Evolutionary conservation across 2,888 invertebrate genomes (phyloP).

Genomic region (Hymenopus coronatus): DNA sequence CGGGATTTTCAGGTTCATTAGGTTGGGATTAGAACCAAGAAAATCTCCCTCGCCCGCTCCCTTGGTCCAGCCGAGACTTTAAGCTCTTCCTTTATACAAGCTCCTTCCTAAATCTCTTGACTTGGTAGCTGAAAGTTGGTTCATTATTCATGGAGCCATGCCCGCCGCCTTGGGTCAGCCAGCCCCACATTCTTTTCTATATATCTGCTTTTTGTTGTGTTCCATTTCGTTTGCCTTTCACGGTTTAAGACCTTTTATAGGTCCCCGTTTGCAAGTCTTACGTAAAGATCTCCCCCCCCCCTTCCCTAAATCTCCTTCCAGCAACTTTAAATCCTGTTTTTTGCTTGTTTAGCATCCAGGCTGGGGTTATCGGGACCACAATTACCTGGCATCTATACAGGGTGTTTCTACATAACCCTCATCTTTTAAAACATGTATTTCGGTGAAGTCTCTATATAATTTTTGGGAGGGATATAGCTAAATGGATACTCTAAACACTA

Average conservation of each 20-base stretch:
- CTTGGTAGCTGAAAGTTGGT: conserved; percentile 28
- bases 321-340: too few species aligned
- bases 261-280: not conserved
- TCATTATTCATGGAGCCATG: conserved; percentile 30
- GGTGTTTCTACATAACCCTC: too few species aligned
- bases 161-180: conserved; percentile 16
- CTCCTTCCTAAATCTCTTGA: conserved; percentile 25
- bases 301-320: too few species aligned
- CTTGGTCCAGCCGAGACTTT: not conserved
- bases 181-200: conserved; percentile 8
- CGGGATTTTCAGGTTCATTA: conserved; percentile 32
- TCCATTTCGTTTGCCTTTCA: conserved; percentile 8
- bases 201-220: not conserved
- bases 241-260: conserved; percentile 11
- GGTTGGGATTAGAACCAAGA: conserved; percentile 30
- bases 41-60: conserved; percentile 24
- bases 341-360: too few species aligned
- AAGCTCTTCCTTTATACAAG: conserved; percentile 23
- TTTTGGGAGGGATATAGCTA: too few species aligned
- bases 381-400: too few species aligned
- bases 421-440: too few species aligned
- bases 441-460: too few species aligned
- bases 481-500: too few species aligned
- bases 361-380: too few species aligned
- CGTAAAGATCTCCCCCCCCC: not conserved